Evolutionary conservation across 2,797 vertebrate species (phyloP), one percentile per base, ranked within the genome.

Genomic region (Pangasius sanitwongsei): DNA sequence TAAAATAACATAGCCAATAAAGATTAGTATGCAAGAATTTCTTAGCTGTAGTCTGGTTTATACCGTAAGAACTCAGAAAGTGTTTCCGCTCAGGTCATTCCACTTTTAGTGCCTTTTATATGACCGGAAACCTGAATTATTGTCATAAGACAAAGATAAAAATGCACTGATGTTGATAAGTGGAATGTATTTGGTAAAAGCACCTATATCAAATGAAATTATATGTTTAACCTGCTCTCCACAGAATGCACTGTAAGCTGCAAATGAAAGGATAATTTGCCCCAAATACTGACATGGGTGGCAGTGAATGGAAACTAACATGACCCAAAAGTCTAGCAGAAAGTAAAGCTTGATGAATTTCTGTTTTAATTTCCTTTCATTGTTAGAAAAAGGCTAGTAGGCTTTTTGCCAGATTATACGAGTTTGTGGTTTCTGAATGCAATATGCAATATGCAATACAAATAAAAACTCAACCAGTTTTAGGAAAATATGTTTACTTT

Each of bases 1-100:
- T 37, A 78, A 78, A 78, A 55, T 55, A 80, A 55, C n/a, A 78
- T n/a, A 9, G 48, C 15, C 75, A 81, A 34, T 81, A 57, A 57
- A 81, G 18, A 34, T 81, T 81, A 50, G 57, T 57, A 23, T 81
- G 53, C 50, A 81, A 81, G 2, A 57, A 23, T 57, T 20, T 81
- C 4, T 34, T 57, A 31, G 28, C 8, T 81, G 31, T 81, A 81
- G n/a, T 57, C 57, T 81, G 44, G 28, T n/a, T 78, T 78, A 48
- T 75, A 28, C 44, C 48, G 6, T 74, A 75, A 75, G 11, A 25
- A 25, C 41, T 48, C 23, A 75, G 72, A 4, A 44, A 75, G 34
- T 77, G 12, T 83, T 61, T 61, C 80, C 11, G 2, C 18, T 61
- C 34, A 61, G 77, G 50, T 57, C 6, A 55, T 16, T 55, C 28